Base-by-base conservation (phyloP, 2,113 vertebrate species). In the Puntigrus tetrazona region DNA sequence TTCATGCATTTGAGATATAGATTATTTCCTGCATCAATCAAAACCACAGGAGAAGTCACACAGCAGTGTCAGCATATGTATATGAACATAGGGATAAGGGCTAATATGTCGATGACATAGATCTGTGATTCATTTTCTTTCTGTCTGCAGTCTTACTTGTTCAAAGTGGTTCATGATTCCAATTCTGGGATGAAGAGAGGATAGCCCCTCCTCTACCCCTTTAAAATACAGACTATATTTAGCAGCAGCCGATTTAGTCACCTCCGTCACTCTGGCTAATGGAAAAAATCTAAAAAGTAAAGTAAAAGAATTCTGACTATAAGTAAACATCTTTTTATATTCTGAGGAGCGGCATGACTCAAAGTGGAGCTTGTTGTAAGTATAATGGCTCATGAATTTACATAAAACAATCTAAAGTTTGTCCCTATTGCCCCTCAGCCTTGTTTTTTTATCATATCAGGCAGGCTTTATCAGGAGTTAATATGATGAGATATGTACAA, bases 401-500 rank as follows among this genome's bases (percentile, higher is more conserved):
- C 31, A 52, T 31, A 52, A 52, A 76, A 47, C 13, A 43, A 43
- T 27, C 20, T 55, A 55, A 55, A 43, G n/a, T n/a, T 25, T 47
- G 2, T 47, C 72, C n/a, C 72, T 25, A 41, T 18, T 18, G 41
- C n/a, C n/a, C 29, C 27, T 31, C 47, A 57, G 4, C n/a, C 27
- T 25, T 11, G 14, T 50, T 34, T 77, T 55, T 76, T 50, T 31
- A 18, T 13, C 5, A n/a, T 55, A 55, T n/a, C 52, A n/a, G 52
- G 52, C 76, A 41, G 34, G 9, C 11, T 27, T 76, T 29, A 14
- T 29, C 55, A 43, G n/a, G 77, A 36, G 27, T 63, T 27, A 61
- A 27, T 79, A 41, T 63, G 77, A 78, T 52, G 75, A 78, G n/a
- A 79, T 8, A 25, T 50, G 20, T 69, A 50, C 63, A 82, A 25